Evolutionary conservation across 2,113 vertebrate genomes (phyloP).

Genomic region (Myodes glareolus): DNA sequence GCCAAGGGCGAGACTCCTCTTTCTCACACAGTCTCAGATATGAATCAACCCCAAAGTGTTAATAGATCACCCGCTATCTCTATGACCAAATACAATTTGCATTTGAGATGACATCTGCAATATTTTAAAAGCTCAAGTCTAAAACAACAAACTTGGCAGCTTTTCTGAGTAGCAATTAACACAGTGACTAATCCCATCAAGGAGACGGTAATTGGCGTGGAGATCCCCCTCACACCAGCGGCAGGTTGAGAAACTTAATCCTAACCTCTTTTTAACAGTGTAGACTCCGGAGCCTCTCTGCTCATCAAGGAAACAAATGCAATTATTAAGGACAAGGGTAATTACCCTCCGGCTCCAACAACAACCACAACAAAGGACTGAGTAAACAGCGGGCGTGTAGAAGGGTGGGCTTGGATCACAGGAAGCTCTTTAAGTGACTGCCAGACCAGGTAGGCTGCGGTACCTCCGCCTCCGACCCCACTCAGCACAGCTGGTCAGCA

Average conservation of each 20-base stretch:
- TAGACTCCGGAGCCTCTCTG: conserved; percentile 59
- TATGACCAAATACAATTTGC: conserved; percentile 74
- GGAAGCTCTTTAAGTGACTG: not conserved
- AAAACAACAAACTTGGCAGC: conserved; percentile 78
- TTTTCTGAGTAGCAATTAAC: conserved; percentile 78
- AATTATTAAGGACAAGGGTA: conserved; percentile 79
- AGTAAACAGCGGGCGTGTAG: not conserved
- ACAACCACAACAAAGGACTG: not conserved
- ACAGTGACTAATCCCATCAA: conserved; percentile 82
- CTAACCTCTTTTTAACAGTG: conserved; percentile 78
- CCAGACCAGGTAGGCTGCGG: not conserved
- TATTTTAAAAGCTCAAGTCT: conserved; percentile 78
- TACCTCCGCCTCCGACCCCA: not conserved
- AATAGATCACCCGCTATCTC: conserved; percentile 68
- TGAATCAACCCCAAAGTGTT: conserved; percentile 67
- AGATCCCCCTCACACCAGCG: conserved; percentile 78
- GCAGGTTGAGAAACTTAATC: conserved; percentile 80
- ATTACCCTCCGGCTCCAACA: conserved; percentile 74
- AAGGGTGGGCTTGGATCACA: fast-evolving
- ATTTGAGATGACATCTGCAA: conserved; percentile 79
- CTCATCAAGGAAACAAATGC: conserved; percentile 77
- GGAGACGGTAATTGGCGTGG: conserved; percentile 79
- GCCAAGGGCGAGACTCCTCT: conserved; percentile 37
- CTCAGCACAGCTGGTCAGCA: not conserved
- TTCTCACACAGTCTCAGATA: conserved; percentile 40